A percentile compares a stretch with the other conserved stretches of the same genome.
These are phyloP conservation scores for Boulengeromyrus knoepffleri DNA, from an alignment of 2,113 vertebrate genomes.

Conservation along the genomic window DNA sequence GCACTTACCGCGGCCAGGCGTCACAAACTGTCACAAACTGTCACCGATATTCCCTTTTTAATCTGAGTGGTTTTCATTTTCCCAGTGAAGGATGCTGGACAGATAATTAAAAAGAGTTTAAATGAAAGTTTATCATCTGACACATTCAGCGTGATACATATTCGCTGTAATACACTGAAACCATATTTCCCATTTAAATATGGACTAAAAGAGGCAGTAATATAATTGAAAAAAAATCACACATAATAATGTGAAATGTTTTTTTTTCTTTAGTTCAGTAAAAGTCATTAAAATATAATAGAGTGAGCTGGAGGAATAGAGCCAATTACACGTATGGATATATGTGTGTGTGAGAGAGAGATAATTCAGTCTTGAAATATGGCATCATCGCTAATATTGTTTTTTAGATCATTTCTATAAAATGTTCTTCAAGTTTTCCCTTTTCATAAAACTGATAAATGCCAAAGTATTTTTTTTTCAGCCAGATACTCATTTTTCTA, in stretches of 20 bases:
- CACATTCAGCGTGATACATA: background rate
- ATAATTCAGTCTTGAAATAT: background rate
- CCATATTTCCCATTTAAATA: background rate
- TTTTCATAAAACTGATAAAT: background rate
- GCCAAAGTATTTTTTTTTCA: background rate
- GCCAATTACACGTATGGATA: background rate
- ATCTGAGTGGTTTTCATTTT: slow-evolving; percentile 14
- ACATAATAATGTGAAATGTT: slow-evolving; percentile 13
- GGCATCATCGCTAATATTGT: background rate
- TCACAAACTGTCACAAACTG: background rate
- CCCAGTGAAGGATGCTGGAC: background rate
- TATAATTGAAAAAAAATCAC: background rate
- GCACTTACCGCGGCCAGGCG: background rate
- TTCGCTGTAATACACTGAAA: background rate
- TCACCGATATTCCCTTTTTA: slow-evolving; percentile 3
- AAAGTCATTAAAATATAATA: background rate
- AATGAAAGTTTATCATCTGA: slow-evolving; percentile 7
- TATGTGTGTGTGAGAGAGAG: background rate
- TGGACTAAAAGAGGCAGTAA: slow-evolving; percentile 7
- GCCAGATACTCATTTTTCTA: background rate
- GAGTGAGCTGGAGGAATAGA: background rate
- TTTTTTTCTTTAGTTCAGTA: slow-evolving; percentile 1
- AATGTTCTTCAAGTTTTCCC: background rate
- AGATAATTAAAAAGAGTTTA: slow-evolving; percentile 21
- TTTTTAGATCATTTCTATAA: background rate